Conservation (phyloP, 2,888 invertebrate species). For the Hecatera dysodea region DNA sequence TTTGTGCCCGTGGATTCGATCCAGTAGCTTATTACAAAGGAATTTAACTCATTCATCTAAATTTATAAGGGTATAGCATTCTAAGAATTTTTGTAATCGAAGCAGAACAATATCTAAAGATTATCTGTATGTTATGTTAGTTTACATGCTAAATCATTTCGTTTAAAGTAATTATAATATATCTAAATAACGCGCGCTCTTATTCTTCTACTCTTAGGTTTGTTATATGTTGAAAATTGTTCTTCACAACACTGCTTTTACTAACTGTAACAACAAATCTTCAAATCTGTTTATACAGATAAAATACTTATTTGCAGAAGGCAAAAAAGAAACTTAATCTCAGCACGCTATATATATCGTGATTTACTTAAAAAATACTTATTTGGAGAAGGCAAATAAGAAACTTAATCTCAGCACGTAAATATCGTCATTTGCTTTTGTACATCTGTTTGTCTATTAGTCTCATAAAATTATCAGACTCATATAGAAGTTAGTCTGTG, state of each 20-base stretch:
- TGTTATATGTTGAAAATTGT: background rate
- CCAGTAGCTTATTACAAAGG: background rate
- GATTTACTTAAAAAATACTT: too few relatives aligned
- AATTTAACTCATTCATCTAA: background rate
- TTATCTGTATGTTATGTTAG: background rate
- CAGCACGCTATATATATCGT: too few relatives aligned
- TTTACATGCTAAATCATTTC: background rate
- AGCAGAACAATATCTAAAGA: too few relatives aligned
- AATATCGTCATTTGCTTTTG: background rate
- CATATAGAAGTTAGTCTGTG: background rate
- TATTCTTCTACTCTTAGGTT: too few relatives aligned
- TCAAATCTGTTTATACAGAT: too few relatives aligned
- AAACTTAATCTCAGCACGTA: too few relatives aligned
- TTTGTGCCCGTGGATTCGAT: background rate
- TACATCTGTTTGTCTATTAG: background rate
- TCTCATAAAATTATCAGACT: constrained; percentile 18
- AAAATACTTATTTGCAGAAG: too few relatives aligned
- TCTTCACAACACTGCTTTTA: background rate
- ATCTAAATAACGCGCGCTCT: too few relatives aligned
- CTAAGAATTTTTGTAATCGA: too few relatives aligned
- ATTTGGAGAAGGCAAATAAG: too few relatives aligned
- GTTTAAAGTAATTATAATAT: background rate
- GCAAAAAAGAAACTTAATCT: too few relatives aligned
- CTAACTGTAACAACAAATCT: too few relatives aligned
- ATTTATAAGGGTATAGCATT: background rate